Evolutionary conservation across 2,113 vertebrate genomes (phyloP).

Genomic region (Sinosuthora webbiana): DNA sequence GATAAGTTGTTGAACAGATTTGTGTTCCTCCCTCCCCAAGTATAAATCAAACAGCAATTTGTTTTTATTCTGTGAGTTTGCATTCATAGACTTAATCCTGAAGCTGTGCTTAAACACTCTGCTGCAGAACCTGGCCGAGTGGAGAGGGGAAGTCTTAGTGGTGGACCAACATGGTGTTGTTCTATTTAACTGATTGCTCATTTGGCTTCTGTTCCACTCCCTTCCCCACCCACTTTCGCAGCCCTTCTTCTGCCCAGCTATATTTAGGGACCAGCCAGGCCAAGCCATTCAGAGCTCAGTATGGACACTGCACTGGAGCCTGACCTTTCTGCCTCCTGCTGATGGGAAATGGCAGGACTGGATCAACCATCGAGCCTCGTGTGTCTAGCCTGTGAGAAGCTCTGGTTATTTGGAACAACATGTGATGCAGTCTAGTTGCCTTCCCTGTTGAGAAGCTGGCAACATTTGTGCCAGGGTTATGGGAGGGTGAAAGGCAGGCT

Average conservation of each 20-base stretch:
- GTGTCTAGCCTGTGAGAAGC: neutral
- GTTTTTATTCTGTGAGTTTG: neutral
- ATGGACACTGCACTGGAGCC: neutral
- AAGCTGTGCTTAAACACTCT: neutral
- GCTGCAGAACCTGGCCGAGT: neutral
- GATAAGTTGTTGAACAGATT: neutral
- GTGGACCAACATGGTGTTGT: neutral
- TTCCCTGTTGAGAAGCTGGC: neutral
- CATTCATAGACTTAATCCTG: neutral
- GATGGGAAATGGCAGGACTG: neutral
- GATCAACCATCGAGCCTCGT: accelerated
- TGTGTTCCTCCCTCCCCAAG: neutral
- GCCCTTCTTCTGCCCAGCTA: neutral
- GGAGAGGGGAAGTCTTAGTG: neutral
- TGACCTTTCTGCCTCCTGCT: neutral
- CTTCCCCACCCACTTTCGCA: neutral
- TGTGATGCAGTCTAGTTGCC: accelerated
- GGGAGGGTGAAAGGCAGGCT: neutral
- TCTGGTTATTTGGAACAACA: neutral
- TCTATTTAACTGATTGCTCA: neutral
- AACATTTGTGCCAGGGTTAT: neutral
- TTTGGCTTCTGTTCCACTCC: neutral
- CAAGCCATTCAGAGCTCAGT: neutral
- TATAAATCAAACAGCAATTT: slow-evolving; percentile 7
- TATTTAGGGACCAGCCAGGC: neutral